A percentile compares a stretch with the other conserved stretches of the same genome.
These are phyloP conservation scores for Diogma glabrata DNA, from an alignment of 2,888 invertebrate genomes.

Conservation along the genomic window DNA sequence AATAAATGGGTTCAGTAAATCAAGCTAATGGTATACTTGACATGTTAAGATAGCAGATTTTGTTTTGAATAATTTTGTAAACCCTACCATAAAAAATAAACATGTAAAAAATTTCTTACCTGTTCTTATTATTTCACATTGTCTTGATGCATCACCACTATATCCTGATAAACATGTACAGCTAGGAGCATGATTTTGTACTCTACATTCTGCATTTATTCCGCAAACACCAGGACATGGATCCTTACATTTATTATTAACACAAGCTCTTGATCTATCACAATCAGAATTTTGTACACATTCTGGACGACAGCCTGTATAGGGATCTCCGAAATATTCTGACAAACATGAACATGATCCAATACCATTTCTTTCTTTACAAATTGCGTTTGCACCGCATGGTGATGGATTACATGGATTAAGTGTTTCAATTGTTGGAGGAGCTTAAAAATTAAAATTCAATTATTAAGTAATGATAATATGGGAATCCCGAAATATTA, in stretches of 20 bases:
- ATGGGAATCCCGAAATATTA: no score
- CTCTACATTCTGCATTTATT: conserved; percentile 61
- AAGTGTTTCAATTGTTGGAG: conserved; percentile 42
- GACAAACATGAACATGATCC: conserved; percentile 65
- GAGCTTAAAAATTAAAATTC: conserved; percentile 10
- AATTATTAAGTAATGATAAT: conserved; percentile 9
- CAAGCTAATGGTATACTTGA: no score
- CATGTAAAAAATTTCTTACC: conserved; percentile 19
- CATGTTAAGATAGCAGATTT: no score
- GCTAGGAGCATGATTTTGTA: conserved; percentile 63
- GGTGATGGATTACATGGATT: conserved; percentile 69
- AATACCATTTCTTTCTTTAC: conserved; percentile 60
- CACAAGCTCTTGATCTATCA: conserved; percentile 56
- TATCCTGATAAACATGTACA: conserved; percentile 63
- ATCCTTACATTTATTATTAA: conserved; percentile 65
- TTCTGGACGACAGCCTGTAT: conserved; percentile 67
- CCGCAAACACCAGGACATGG: conserved; percentile 71
- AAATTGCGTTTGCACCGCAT: conserved; percentile 68
- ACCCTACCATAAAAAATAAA: background rate
- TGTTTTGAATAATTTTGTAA: no score
- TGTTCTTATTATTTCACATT: conserved; percentile 39
- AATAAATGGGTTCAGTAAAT: no score
- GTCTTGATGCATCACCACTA: conserved; percentile 57
- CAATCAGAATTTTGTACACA: conserved; percentile 70
- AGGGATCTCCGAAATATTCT: conserved; percentile 67